A percentile compares a stretch with the other conserved stretches of the same genome.
Conservation (phyloP, 2,113 vertebrate genomes). For the Xenus cinereus region DNA sequence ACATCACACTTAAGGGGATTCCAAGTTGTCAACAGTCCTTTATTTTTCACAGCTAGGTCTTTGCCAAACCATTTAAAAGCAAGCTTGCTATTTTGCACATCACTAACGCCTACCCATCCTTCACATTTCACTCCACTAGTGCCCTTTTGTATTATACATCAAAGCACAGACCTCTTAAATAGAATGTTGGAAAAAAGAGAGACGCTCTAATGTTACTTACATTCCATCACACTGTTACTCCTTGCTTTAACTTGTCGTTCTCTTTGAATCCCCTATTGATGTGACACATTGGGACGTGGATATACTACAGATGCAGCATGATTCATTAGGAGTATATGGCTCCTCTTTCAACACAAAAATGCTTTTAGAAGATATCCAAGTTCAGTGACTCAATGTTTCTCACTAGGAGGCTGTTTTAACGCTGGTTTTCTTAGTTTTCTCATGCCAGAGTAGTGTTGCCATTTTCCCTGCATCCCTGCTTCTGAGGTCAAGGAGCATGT, state of each 20-base stretch:
- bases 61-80: slow-evolving; percentile 44
- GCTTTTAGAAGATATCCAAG: neutral
- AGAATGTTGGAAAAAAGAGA: neutral
- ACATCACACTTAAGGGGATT: slow-evolving; percentile 18
- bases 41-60: slow-evolving; percentile 40
- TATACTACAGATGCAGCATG: neutral
- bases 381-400: neutral
- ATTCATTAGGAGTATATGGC: neutral
- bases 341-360: slow-evolving; percentile 14
- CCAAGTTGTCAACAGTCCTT: slow-evolving; percentile 35
- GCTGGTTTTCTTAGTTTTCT: neutral
- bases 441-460: neutral
- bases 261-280: slow-evolving; percentile 16
- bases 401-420: neutral
- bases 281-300: neutral
- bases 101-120: slow-evolving; percentile 24
- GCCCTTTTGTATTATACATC: slow-evolving; percentile 56
- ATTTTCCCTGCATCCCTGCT: neutral
- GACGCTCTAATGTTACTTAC: slow-evolving; percentile 11
- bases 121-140: slow-evolving; percentile 37
- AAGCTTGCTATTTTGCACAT: slow-evolving; percentile 41
- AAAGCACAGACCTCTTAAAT: slow-evolving; percentile 40
- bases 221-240: slow-evolving; percentile 25
- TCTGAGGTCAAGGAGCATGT: neutral
- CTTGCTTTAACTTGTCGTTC: slow-evolving; percentile 20